Evolutionary conservation across 2,113 vertebrate species (phyloP).

Genomic region (Rhagologus leucostigma): DNA sequence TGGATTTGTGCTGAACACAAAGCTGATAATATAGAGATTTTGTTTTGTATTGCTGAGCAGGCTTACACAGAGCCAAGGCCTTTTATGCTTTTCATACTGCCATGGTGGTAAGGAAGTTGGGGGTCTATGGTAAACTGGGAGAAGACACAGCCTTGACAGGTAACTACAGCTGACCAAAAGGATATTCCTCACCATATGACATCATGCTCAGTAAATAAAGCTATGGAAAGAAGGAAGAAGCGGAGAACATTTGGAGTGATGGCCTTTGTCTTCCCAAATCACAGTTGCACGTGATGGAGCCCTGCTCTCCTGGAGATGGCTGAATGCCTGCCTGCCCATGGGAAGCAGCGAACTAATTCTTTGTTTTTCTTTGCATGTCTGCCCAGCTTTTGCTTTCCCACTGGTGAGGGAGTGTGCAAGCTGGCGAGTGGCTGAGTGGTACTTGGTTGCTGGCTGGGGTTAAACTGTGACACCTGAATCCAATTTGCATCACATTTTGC

Average conservation of each 20-base stretch:
- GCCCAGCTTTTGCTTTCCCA: not conserved
- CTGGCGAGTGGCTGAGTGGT: not conserved
- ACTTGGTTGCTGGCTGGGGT: not conserved
- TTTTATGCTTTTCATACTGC: not conserved
- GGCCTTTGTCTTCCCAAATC: not conserved
- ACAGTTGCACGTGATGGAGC: not conserved
- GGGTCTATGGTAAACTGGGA: not conserved
- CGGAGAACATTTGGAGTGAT: not conserved
- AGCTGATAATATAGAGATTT: not conserved
- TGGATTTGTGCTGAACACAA: not conserved
- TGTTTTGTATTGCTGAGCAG: not conserved
- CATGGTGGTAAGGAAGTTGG: not conserved
- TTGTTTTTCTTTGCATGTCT: not conserved
- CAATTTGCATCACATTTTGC: not conserved
- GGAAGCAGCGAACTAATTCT: not conserved
- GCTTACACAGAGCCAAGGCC: not conserved
- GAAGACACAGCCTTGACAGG: not conserved
- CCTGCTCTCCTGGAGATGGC: not conserved
- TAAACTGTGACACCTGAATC: not conserved
- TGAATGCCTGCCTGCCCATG: not conserved
- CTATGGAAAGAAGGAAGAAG: not conserved
- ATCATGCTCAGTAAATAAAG: not conserved
- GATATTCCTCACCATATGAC: not conserved
- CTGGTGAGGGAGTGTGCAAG: not conserved
- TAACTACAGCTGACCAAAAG: not conserved